Conservation (phyloP, 1,140 invertebrate species). For the Xylocopa sonorina region DNA sequence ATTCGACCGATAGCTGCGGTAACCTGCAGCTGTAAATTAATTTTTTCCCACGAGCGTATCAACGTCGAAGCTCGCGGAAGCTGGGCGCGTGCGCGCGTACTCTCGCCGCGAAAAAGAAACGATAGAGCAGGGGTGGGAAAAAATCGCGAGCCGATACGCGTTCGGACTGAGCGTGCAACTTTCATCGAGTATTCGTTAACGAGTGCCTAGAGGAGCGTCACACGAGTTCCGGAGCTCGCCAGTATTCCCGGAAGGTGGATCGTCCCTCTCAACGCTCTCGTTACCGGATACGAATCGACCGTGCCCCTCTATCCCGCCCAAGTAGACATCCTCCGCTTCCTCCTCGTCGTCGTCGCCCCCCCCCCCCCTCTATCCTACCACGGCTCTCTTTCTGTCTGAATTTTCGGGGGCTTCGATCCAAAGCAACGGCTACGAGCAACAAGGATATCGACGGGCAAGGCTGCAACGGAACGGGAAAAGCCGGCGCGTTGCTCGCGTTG, state of each 20-base stretch:
- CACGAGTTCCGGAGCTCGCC: neutral
- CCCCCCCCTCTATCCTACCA: neutral
- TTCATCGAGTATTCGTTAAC: conserved; percentile 45
- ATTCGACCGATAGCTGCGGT: conserved; percentile 42
- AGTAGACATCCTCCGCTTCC: neutral
- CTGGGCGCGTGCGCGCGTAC: neutral
- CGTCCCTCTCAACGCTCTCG: conserved; percentile 33
- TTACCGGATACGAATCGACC: conserved; percentile 24
- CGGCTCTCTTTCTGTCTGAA: neutral
- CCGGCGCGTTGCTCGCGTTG: conserved; percentile 2
- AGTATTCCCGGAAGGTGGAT: conserved; percentile 12
- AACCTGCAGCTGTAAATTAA: conserved; percentile 70
- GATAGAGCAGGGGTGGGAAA: no score
- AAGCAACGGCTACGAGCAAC: conserved; percentile 17
- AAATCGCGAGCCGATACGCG: conserved; percentile 4
- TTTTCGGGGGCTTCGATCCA: neutral
- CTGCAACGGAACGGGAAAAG: conserved; percentile 4
- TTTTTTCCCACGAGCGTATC: conserved; percentile 56
- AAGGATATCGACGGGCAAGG: neutral
- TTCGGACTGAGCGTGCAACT: conserved; percentile 12
- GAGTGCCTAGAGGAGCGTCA: conserved; percentile 22
- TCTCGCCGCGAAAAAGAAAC: neutral
- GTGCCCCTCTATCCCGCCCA: neutral
- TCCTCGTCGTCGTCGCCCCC: neutral
- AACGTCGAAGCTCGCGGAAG: neutral